Percentiles rank a stretch among this genome's conserved stretches.
Conservation (phyloP, 2,113 vertebrate species). For the Pseudorasbora parva region DNA sequence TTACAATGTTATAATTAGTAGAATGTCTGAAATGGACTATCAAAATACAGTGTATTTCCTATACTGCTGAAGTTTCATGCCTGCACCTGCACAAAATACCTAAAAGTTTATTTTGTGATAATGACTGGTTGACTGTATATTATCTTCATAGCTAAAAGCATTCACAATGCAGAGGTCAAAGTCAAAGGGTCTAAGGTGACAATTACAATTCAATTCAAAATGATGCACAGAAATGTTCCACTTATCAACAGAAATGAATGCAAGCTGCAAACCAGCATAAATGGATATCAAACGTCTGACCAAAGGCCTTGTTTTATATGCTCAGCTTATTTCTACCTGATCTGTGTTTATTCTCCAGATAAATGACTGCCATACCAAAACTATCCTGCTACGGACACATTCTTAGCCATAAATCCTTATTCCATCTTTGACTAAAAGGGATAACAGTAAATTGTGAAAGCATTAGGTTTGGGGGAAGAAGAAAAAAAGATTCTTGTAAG, state of each 20-base stretch:
- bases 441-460: constrained; percentile 42
- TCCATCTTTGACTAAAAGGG: constrained; percentile 20
- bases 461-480: background rate
- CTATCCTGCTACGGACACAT: constrained; percentile 7
- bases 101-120: background rate
- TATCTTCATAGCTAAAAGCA: background rate
- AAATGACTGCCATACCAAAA: constrained; percentile 22
- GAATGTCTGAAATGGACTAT: too few relatives aligned
- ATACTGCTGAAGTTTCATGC: background rate
- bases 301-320: background rate
- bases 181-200: background rate
- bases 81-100: too few relatives aligned
- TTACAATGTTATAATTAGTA: too few relatives aligned
- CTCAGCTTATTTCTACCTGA: background rate
- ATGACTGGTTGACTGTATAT: background rate
- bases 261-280: background rate
- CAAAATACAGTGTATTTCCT: background rate
- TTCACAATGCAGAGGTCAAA: background rate
- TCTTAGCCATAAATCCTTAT: constrained; percentile 26
- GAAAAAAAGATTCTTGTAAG: background rate
- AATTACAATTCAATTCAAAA: background rate
- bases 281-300: background rate
- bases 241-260: background rate
- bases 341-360: constrained; percentile 34
- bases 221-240: background rate